A percentile compares a stretch with the other conserved stretches of the same genome.
Evolutionary conservation across 2,113 vertebrate species (phyloP).

Genomic region (Kryptolebias marmoratus): DNA sequence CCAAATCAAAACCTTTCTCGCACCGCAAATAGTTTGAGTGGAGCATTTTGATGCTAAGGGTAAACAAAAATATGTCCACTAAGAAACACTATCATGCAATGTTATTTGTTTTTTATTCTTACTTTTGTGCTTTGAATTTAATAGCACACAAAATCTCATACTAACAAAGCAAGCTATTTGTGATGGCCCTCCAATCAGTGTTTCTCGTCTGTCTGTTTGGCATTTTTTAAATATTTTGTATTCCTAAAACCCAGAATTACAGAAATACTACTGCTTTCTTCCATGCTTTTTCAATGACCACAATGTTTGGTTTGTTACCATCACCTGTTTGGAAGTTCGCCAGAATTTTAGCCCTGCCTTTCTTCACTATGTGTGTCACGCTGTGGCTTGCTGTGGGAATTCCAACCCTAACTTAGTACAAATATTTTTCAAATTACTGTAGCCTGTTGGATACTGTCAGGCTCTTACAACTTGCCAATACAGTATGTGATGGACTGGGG

Average conservation of each 20-base stretch:
- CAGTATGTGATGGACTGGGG: no score
- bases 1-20: slow-evolving; percentile 53
- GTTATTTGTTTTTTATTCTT: slow-evolving; percentile 32
- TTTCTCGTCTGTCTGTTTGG: not conserved
- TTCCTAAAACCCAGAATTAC: not conserved
- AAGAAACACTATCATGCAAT: slow-evolving; percentile 58
- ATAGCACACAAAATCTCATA: slow-evolving; percentile 43
- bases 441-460: no score
- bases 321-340: no score
- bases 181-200: slow-evolving; percentile 7
- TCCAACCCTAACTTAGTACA: no score
- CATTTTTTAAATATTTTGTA: not conserved
- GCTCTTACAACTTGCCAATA: no score
- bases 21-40: slow-evolving; percentile 68
- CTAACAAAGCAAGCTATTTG: slow-evolving; percentile 21
- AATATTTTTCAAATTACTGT: no score
- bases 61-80: slow-evolving; percentile 59
- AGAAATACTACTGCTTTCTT: no score
- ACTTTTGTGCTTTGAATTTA: slow-evolving; percentile 27
- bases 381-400: no score
- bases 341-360: no score
- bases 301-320: no score
- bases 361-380: no score
- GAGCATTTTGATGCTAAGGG: slow-evolving; percentile 61
- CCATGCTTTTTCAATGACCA: no score